These are phyloP conservation scores for Phoenoteleia sp. DNA, from an alignment of 2,888 invertebrate genomes.

Conservation along the genomic window DNA sequence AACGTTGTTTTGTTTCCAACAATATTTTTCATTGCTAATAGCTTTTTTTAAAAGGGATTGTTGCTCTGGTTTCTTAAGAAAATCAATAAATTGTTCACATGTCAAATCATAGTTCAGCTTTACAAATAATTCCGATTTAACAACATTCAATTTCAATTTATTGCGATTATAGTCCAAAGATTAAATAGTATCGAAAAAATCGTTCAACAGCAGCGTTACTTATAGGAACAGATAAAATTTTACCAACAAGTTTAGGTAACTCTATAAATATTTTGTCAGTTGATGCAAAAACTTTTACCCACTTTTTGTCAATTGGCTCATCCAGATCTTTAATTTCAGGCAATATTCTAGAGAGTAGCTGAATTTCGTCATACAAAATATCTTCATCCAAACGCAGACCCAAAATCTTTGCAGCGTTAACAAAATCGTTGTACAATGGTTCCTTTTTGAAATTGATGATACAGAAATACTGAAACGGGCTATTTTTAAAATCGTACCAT, in stretches of 20 bases:
- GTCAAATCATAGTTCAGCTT: conserved; percentile 35
- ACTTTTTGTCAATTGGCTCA: conserved; percentile 2
- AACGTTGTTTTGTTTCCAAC: too few species aligned
- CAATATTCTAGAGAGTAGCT: background rate
- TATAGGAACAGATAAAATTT: conserved; percentile 21
- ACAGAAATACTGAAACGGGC: background rate
- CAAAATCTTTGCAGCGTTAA: background rate
- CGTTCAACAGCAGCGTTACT: conserved; percentile 36
- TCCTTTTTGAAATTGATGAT: conserved; percentile 16
- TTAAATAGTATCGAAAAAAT: conserved; percentile 42
- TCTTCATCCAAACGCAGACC: background rate
- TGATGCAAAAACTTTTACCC: conserved; percentile 22
- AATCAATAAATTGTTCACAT: conserved; percentile 30
- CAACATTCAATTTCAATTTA: conserved; percentile 11
- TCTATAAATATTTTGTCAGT: background rate
- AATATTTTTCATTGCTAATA: background rate
- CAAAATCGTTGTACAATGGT: conserved; percentile 2
- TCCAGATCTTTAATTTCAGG: conserved; percentile 11
- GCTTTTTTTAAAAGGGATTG: background rate
- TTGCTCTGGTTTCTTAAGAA: conserved; percentile 11
- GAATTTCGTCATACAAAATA: conserved; percentile 9
- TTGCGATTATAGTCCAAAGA: conserved; percentile 40
- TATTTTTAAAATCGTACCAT: conserved; percentile 30
- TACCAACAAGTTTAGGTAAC: conserved; percentile 20
- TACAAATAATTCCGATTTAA: conserved; percentile 35